A percentile compares a stretch with the other conserved stretches of the same genome.
phyloP scores from a whole-genome alignment of 2,797 vertebrate genomes.

The Poecilia wingei region DNA sequence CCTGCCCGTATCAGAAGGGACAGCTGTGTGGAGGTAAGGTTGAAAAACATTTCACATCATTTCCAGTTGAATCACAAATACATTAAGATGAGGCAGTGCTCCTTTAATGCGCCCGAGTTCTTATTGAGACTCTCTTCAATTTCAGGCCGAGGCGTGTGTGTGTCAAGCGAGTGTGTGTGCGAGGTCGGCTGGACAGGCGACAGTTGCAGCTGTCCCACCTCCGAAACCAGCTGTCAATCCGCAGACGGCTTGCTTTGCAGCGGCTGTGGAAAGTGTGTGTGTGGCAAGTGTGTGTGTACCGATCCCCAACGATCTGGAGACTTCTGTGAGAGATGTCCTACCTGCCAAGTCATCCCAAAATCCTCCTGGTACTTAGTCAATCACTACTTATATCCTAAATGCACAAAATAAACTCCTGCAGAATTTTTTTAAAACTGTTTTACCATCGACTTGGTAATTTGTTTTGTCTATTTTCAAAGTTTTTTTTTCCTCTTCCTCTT shows the following conservation, averaged over 20 bases:
- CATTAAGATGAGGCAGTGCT: background rate
- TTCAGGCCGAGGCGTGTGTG: constrained; percentile 90
- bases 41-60: background rate
- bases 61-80: background rate
- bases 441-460: background rate
- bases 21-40: constrained; percentile 89
- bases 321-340: constrained; percentile 90
- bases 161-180: constrained; percentile 88
- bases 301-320: constrained; percentile 84
- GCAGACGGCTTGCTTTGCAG: constrained; percentile 86
- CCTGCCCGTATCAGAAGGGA: constrained; percentile 88
- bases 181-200: constrained; percentile 89
- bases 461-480: background rate
- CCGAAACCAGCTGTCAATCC: constrained; percentile 84
- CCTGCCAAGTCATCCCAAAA: constrained; percentile 86
- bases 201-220: constrained; percentile 85
- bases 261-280: constrained; percentile 88
- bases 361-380: constrained; percentile 85
- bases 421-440: background rate
- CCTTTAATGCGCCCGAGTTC: background rate
- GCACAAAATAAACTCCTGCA: background rate
- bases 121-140: constrained; percentile 5
- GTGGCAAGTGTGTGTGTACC: constrained; percentile 90
- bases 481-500: constrained; percentile 35
- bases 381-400: constrained; percentile 14